phyloP scores from a whole-genome alignment of 2,797 vertebrate genomes.

The Spondyliosoma cantharus region DNA sequence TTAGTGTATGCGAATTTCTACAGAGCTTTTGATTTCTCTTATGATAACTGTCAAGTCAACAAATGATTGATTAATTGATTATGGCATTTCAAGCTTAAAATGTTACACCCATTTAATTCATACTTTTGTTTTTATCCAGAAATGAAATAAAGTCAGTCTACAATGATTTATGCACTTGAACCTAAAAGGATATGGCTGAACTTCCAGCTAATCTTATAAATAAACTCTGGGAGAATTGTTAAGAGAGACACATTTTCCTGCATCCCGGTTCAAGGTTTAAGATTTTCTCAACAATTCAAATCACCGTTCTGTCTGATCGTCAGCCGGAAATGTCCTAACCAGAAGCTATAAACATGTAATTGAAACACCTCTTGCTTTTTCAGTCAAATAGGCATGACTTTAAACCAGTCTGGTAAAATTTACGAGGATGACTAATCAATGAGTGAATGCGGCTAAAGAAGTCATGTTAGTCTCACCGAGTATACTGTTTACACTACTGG shows the following conservation, averaged over 20 bases:
- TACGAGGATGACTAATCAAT: neutral
- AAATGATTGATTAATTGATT: constrained; percentile 4
- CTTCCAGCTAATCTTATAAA: neutral
- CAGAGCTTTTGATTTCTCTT: neutral
- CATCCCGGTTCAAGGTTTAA: neutral
- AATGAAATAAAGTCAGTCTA: neutral
- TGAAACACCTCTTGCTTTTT: constrained; percentile 1
- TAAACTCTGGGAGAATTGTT: neutral
- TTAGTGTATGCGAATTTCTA: neutral
- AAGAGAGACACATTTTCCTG: neutral
- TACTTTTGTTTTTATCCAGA: neutral
- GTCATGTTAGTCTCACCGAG: neutral
- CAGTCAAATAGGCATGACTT: neutral
- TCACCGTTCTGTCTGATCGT: neutral
- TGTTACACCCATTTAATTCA: too few relatives aligned
- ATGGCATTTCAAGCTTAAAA: neutral
- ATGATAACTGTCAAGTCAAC: neutral
- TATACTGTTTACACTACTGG: neutral
- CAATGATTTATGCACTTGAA: neutral
- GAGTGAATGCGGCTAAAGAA: constrained; percentile 14
- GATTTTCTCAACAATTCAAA: neutral
- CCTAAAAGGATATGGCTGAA: neutral
- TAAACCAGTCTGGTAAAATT: constrained; percentile 6
- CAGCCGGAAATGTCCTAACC: neutral
- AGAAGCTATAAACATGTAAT: neutral